Evolutionary conservation across 2,113 vertebrate species (phyloP), one percentile per base, ranked within the genome.

Genomic region (Scophthalmus maximus): DNA sequence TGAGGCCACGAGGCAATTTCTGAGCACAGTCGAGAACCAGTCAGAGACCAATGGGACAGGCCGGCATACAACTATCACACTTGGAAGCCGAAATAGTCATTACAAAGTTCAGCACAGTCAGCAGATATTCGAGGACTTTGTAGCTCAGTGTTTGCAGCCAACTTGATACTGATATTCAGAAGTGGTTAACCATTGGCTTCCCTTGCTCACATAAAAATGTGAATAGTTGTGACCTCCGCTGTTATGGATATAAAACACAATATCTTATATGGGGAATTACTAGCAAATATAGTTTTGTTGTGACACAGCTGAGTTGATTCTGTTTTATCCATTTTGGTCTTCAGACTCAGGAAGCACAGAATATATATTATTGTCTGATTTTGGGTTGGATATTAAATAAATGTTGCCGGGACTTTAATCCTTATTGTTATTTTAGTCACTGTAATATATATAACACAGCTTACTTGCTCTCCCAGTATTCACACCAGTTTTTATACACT

Each of bases 11-110:
- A 89, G 57, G 84, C 65, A 79, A 81, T 88, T 85, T 86, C 42
- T 69, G 52, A 71, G 55, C 52, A 71, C 51, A 26, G 76, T 38
- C 29, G 55, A 69, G 74, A 82, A 78, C 62, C 67, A 84, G 73
- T 79, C 69, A 76, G 79, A 73, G 57, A 52, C 70, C 75, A 73
- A 6, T 42, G 59, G 80, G 68, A 72, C 67, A 27, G 30, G 18
- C 44, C 80, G 27, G 44, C 65, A 38, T 49, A 52, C 71, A 78
- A 44, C 50, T n/a, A 66, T 81, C 74, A 50, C 78, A 78, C 73
- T 82, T 60, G 5, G 68, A 72, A 86, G 65, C 73, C 84, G 73
- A 85, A 88, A 85, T 79, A 83, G 85, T 88, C 82, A 91, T 91
- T 91, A 87, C 68, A 74, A 52, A 70, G 81, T 82, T 78, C 52